Percentiles rank a stretch among this genome's conserved stretches.
Conservation (phyloP, 2,888 invertebrate species). For the Craniophora ligustri region DNA sequence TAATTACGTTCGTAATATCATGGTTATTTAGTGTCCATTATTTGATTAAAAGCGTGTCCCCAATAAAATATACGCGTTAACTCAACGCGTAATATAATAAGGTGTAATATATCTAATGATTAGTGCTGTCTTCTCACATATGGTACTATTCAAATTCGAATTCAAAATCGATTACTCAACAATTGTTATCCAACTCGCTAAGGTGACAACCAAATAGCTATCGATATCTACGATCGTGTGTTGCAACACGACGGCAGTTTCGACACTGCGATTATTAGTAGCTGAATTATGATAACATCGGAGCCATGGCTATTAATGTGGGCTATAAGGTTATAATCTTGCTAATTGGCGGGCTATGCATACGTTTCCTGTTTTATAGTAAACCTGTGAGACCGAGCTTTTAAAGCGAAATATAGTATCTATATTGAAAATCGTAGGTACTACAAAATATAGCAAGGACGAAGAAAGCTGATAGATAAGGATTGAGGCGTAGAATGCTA, state of each 20-base stretch:
- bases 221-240: conserved; percentile 72
- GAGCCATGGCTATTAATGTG: conserved; percentile 72
- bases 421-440: not conserved
- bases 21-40: conserved; percentile 18
- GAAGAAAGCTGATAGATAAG: no score
- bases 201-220: conserved; percentile 77
- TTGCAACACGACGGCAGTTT: conserved; percentile 82
- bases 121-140: conserved; percentile 59
- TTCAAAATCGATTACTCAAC: conserved; percentile 73
- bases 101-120: conserved; percentile 53
- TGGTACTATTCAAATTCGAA: conserved; percentile 52
- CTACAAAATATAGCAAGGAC: no score
- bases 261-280: conserved; percentile 71
- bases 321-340: conserved; percentile 59
- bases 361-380: conserved; percentile 50
- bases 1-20: conserved; percentile 27
- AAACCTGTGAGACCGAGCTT: conserved; percentile 7
- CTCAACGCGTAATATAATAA: conserved; percentile 26
- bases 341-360: conserved; percentile 56
- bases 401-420: not conserved
- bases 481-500: no score
- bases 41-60: conserved; percentile 35
- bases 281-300: conserved; percentile 72
- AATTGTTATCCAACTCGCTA: conserved; percentile 78
- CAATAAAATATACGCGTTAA: conserved; percentile 28